A percentile compares a stretch with the other conserved stretches of the same genome.
These are phyloP conservation scores for Anolis carolinensis DNA, from an alignment of 2,113 vertebrate genomes.

Conservation along the genomic window DNA sequence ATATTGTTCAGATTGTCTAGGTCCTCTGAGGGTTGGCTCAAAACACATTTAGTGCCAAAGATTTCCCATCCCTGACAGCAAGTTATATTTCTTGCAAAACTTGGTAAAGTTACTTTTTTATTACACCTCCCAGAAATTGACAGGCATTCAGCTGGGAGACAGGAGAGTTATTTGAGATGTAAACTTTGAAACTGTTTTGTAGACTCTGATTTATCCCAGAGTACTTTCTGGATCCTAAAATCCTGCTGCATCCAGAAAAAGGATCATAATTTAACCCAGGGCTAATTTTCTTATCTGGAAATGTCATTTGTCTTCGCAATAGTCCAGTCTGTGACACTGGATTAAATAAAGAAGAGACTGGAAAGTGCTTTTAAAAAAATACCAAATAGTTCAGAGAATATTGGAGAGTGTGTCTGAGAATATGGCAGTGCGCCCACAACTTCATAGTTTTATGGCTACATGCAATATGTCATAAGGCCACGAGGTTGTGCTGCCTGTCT, in stretches of 20 bases:
- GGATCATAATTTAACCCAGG: neutral
- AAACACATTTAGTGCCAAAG: neutral
- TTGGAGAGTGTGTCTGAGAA: too few species aligned
- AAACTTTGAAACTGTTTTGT: too few species aligned
- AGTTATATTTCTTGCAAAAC: too few species aligned
- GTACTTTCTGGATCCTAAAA: neutral
- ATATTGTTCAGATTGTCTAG: neutral
- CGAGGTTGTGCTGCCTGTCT: neutral
- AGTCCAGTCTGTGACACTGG: neutral
- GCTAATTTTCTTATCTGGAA: neutral
- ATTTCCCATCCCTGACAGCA: neutral
- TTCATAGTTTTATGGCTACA: neutral
- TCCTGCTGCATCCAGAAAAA: neutral
- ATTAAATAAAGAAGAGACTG: neutral
- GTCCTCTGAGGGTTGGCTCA: neutral
- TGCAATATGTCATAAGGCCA: neutral
- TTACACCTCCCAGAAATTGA: too few species aligned
- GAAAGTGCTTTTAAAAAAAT: neutral
- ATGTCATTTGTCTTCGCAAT: neutral
- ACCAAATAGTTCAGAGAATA: neutral
- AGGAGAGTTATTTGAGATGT: too few species aligned
- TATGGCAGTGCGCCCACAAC: too few species aligned
- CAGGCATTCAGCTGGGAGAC: too few species aligned
- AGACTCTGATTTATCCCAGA: too few species aligned
- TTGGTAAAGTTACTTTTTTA: too few species aligned